Evolutionary conservation across 2,113 vertebrate genomes (phyloP).

Genomic region (Lipotes vexillifer): DNA sequence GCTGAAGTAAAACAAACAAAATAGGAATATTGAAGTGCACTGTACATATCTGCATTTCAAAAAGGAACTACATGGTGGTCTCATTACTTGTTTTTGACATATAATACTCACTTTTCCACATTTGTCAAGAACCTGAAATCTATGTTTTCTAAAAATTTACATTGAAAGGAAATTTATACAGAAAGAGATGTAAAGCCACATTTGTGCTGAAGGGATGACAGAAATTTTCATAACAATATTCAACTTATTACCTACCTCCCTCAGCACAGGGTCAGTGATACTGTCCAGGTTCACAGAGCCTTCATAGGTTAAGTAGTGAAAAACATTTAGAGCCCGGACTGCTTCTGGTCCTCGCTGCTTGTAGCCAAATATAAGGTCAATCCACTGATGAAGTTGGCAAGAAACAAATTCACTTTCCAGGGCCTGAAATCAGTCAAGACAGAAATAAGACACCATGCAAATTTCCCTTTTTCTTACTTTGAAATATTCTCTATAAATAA

Average conservation of each 20-base stretch:
- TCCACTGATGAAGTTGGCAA: conserved; percentile 99
- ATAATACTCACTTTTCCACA: background rate
- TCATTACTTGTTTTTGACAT: background rate
- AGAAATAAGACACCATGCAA: background rate
- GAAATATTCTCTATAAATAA: background rate
- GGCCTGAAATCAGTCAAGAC: conserved; percentile 83
- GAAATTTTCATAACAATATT: background rate
- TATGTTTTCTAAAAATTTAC: conserved; percentile 19
- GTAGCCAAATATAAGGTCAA: conserved; percentile 99
- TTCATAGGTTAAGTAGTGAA: conserved; percentile 97
- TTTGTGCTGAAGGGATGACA: conserved; percentile 33
- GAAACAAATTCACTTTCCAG: conserved; percentile 99
- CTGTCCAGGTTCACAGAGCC: conserved; percentile 94
- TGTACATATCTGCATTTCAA: background rate
- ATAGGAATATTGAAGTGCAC: background rate
- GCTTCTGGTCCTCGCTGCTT: conserved; percentile 98
- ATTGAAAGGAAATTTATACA: background rate
- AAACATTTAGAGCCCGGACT: conserved; percentile 95
- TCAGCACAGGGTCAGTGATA: conserved; percentile 90
- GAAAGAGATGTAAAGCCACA: conserved; percentile 17
- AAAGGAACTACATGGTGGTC: background rate
- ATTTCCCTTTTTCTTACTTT: background rate
- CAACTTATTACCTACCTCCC: conserved; percentile 87
- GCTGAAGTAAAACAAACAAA: background rate
- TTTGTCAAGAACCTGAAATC: conserved; percentile 17